Conservation (phyloP, 2,113 vertebrate genomes). For the Mormyrus iriodes region DNA sequence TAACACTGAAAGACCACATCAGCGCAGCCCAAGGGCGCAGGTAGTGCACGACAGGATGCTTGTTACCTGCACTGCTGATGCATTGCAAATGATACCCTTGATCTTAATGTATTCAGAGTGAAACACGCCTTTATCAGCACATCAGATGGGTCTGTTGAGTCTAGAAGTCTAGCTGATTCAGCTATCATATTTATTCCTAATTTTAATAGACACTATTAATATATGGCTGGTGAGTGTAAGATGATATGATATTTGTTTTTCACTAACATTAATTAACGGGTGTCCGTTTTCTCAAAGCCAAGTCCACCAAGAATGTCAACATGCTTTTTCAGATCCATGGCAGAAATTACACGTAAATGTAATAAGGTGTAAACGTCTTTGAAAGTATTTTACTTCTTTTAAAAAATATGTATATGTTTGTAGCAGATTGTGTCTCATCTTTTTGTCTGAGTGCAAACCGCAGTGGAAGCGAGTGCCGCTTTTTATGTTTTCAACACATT, state of each 20-base stretch:
- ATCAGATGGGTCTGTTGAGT: not conserved
- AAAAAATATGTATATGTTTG: not conserved
- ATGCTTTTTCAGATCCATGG: not conserved
- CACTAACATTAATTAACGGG: not conserved
- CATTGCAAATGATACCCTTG: no score
- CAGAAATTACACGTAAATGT: not conserved
- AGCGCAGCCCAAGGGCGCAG: constrained; percentile 1
- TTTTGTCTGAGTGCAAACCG: not conserved
- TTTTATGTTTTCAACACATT: not conserved
- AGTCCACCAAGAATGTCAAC: not conserved
- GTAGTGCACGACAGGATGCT: not conserved
- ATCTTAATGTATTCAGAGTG: no score
- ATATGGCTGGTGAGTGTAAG: not conserved
- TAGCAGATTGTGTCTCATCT: not conserved
- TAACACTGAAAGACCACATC: constrained; percentile 15
- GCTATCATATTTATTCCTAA: not conserved
- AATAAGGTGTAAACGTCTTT: not conserved
- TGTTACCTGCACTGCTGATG: not conserved
- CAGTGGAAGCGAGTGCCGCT: not conserved
- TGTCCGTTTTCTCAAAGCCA: not conserved
- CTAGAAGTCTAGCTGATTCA: not conserved
- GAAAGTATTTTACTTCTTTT: not conserved
- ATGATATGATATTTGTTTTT: not conserved
- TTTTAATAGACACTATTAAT: not conserved
- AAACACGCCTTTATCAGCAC: not conserved